A percentile compares a stretch with the other conserved stretches of the same genome.
phyloP scores from a whole-genome alignment of 2,888 invertebrate genomes.

The Falcaria lacertinaria region DNA sequence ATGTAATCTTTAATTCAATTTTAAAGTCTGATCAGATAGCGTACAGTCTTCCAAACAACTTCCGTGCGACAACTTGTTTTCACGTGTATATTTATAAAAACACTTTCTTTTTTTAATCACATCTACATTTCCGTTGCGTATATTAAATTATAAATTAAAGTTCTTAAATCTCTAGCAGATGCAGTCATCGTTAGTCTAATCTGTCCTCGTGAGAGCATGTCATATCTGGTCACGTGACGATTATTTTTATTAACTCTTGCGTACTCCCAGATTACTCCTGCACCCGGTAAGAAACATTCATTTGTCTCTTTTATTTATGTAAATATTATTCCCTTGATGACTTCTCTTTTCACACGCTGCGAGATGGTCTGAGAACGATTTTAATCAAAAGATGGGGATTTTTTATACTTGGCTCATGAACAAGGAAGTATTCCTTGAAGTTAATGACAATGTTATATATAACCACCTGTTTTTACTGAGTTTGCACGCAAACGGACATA shows the following conservation, averaged over 20 bases:
- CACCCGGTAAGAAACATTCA: neutral
- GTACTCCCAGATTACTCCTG: neutral
- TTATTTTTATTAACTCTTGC: neutral
- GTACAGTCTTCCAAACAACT: neutral
- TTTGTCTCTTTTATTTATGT: too few relatives aligned
- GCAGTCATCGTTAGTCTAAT: too few relatives aligned
- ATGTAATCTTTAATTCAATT: neutral
- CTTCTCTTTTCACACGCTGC: constrained; percentile 58
- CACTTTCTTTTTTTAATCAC: neutral
- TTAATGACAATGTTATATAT: constrained; percentile 23
- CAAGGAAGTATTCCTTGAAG: constrained; percentile 44
- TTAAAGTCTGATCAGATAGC: neutral
- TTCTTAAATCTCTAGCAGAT: too few relatives aligned
- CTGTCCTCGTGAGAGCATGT: neutral
- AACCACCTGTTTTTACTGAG: neutral
- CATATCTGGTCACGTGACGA: too few relatives aligned
- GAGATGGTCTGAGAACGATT: constrained; percentile 32
- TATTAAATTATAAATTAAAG: too few relatives aligned
- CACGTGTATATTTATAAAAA: neutral
- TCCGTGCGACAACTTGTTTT: neutral
- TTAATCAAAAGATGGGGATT: constrained; percentile 49
- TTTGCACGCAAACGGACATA: too few relatives aligned
- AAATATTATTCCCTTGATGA: constrained; percentile 46
- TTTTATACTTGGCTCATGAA: constrained; percentile 47
- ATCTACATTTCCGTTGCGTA: neutral